Conservation (phyloP, 2,888 invertebrate genomes). For the Ptychoptera contaminata region DNA sequence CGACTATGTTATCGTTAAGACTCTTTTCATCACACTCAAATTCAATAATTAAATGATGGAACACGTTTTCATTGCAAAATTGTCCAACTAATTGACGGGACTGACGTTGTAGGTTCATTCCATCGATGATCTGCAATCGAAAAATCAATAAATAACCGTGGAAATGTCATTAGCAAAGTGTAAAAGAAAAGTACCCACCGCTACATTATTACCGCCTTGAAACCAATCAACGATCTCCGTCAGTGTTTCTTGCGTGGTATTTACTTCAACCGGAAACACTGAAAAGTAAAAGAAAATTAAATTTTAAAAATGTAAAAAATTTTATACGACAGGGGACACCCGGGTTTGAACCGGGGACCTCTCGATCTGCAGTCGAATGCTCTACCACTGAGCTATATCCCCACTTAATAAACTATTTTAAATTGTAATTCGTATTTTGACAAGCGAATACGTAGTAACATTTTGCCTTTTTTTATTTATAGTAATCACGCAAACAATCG, state of each 20-base stretch:
- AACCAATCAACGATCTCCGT: slow-evolving; percentile 75
- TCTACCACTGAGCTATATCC: slow-evolving; percentile 26
- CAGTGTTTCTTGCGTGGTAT: slow-evolving; percentile 45
- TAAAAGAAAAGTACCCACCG: slow-evolving; percentile 41
- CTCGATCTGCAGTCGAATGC: slow-evolving; percentile 27
- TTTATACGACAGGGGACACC: slow-evolving; percentile 16
- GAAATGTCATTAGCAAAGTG: not conserved
- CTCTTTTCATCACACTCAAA: slow-evolving; percentile 66
- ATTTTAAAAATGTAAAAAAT: slow-evolving; percentile 2
- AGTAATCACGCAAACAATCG: too few relatives aligned
- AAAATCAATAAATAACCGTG: not conserved
- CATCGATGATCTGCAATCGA: slow-evolving; percentile 69
- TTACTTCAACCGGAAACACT: slow-evolving; percentile 51
- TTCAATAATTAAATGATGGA: slow-evolving; percentile 81
- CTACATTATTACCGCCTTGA: slow-evolving; percentile 60
- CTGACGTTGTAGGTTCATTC: slow-evolving; percentile 74
- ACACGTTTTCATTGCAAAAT: slow-evolving; percentile 58
- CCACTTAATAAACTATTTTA: slow-evolving; percentile 9
- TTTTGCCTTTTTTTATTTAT: too few relatives aligned
- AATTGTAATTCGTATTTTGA: too few relatives aligned
- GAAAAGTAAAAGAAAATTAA: slow-evolving; percentile 20
- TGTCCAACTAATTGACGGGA: slow-evolving; percentile 63
- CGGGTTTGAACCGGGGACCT: slow-evolving; percentile 26
- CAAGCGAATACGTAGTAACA: too few relatives aligned
- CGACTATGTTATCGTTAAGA: slow-evolving; percentile 38